phyloP scores from a whole-genome alignment of 2,888 invertebrate species.

The Drosophila mimetica region DNA sequence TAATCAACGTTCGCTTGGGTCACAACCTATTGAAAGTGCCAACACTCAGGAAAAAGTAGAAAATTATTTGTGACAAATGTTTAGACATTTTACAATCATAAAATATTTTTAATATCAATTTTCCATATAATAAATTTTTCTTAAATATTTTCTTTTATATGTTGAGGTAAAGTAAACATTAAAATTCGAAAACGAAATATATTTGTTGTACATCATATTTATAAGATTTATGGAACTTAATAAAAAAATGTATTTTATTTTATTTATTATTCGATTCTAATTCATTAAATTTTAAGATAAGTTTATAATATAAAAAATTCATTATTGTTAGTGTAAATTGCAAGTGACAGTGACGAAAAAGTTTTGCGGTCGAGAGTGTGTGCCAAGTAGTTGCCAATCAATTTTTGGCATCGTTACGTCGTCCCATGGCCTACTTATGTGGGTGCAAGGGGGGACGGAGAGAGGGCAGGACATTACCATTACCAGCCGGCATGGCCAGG shows the following conservation, averaged over 20 bases:
- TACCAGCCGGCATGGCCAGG: constrained; percentile 12
- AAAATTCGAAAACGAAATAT: no score
- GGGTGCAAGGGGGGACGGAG: neutral
- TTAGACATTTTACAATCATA: no score
- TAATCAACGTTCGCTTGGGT: constrained; percentile 33
- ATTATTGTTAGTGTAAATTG: constrained; percentile 2
- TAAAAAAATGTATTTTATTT: no score
- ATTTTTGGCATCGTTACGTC: constrained; percentile 66
- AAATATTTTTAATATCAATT: no score
- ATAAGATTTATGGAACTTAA: no score
- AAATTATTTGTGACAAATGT: neutral
- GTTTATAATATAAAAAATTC: neutral
- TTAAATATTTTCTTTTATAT: no score
- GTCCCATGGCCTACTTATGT: constrained; percentile 26
- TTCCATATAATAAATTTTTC: no score
- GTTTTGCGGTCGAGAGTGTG: constrained; percentile 23
- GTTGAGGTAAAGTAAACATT: no score
- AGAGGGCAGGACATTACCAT: constrained; percentile 14
- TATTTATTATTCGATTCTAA: no score
- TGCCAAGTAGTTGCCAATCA: constrained; percentile 75
- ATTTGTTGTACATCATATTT: no score
- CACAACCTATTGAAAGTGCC: constrained; percentile 2
- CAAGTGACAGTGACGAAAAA: constrained; percentile 12
- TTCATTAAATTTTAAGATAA: neutral
- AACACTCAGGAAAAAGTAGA: neutral